Base-by-base conservation (phyloP, 2,797 vertebrate species). In the Xerus rutilus region DNA sequence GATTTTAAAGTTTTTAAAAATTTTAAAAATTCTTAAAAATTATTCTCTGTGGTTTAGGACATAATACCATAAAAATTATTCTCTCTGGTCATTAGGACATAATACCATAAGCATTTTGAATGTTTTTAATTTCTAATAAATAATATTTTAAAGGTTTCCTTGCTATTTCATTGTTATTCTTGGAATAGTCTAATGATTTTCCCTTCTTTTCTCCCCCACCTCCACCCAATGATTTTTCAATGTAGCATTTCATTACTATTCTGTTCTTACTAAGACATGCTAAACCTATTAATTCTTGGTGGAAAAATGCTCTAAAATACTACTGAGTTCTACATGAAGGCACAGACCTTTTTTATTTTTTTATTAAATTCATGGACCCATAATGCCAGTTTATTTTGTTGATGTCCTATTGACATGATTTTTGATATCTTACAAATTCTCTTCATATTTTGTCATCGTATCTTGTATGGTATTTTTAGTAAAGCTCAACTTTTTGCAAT, bases 121-220 rank as follows among this genome's bases (percentile, higher is more conserved):
- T 78, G 21, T 69, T 72, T 91, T 86, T 62, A 77, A 76, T 76
- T 69, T 39, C 17, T 78, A 73, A 39, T 65, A 91, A 93, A 62
- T 43, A 45, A 28, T 73, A 64, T 15, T 72, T 94, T 78, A 73
- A 93, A 78, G 2, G 1, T 62, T 89, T 39, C 25, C 5, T 76
- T 91, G 23, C 18, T 83, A 79, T 76, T 89, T 97, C 28, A 49
- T 77, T 91, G 57, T 74, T 93, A 13, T 91, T 86, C 49, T 89
- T 93, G 21, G 45, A 47, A 45, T 54, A 2, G 13, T 73, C 25
- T n/a, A 67, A 43, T 93, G 52, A 88, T 82, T 94, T 91, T 62
- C 47, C 5, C 6, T 25, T 54, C 3, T 5, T 23, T 43, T 54
- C 21, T 3, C 57, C 8, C 8, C 21, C 14, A 0, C 21, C 47